These are phyloP conservation scores for Cryptoprocta ferox DNA, from an alignment of 2,797 vertebrate genomes.

Conservation along the genomic window DNA sequence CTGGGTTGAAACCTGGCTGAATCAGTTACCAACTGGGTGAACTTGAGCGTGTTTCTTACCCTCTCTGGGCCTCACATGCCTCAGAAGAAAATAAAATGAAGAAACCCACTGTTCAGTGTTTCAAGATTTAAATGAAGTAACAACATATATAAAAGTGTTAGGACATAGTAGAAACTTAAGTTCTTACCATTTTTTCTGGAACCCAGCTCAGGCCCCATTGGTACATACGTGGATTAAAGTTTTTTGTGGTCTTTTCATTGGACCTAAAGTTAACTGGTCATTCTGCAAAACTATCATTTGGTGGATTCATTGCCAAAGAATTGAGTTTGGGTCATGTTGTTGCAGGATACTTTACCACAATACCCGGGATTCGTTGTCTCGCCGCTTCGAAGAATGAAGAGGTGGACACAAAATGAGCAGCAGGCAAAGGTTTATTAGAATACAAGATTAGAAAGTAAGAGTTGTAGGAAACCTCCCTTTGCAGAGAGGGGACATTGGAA, in stretches of 20 bases:
- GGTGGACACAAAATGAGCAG: too few species aligned
- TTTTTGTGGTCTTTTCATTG: not conserved
- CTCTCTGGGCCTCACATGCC: not conserved
- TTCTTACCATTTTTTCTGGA: not conserved
- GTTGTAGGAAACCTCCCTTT: too few species aligned
- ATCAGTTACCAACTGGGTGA: not conserved
- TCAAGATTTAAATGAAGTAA: not conserved
- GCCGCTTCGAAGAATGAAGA: too few species aligned
- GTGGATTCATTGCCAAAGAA: not conserved
- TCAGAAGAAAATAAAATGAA: constrained; percentile 10
- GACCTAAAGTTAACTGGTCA: not conserved
- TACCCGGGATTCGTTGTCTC: too few species aligned
- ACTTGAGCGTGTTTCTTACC: not conserved
- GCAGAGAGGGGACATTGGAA: too few species aligned
- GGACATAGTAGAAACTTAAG: not conserved
- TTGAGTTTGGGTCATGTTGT: not conserved
- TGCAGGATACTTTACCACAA: too few species aligned
- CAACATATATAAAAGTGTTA: not conserved
- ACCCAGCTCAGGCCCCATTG: not conserved
- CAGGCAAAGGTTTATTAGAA: too few species aligned
- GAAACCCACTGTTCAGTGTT: not conserved
- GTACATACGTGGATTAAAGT: not conserved
- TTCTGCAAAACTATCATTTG: constrained; percentile 2
- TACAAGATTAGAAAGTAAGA: too few species aligned
- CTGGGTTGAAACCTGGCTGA: not conserved